These are phyloP conservation scores for Pseudomyrmex pallidus DNA, from an alignment of 1,140 invertebrate species.

Conservation along the genomic window DNA sequence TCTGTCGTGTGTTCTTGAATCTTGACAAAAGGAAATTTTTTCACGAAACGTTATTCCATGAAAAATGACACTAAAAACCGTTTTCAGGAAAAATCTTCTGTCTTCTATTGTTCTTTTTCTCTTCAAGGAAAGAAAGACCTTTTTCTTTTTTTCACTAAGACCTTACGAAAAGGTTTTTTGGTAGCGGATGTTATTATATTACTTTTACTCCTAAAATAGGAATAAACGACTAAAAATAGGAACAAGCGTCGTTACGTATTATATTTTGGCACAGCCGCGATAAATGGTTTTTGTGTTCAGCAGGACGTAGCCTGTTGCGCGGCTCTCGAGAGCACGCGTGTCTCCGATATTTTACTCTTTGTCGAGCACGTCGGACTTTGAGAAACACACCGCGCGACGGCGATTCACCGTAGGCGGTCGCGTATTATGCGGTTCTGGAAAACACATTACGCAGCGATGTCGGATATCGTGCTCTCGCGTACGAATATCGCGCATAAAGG, in stretches of 20 bases:
- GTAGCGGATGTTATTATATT: slow-evolving; percentile 31
- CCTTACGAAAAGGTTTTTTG: too few species aligned
- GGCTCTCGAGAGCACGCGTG: slow-evolving; percentile 27
- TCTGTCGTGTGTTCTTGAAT: too few species aligned
- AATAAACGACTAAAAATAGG: neutral
- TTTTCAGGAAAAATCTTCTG: too few species aligned
- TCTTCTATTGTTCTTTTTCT: neutral
- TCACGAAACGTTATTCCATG: too few species aligned
- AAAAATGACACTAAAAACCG: too few species aligned
- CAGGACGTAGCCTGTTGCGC: slow-evolving; percentile 35
- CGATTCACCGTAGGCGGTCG: slow-evolving; percentile 31
- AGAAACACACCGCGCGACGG: slow-evolving; percentile 43
- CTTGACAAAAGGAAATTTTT: too few species aligned
- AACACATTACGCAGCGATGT: slow-evolving; percentile 43
- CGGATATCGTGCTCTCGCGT: slow-evolving; percentile 25
- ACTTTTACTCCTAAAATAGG: slow-evolving; percentile 8
- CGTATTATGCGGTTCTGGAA: slow-evolving; percentile 53
- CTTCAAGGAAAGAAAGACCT: neutral
- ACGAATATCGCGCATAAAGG: neutral
- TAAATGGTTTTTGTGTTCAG: slow-evolving; percentile 28
- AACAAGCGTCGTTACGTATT: neutral
- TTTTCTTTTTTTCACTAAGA: too few species aligned
- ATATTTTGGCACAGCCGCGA: neutral
- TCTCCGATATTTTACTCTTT: slow-evolving; percentile 52
- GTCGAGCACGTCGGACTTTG: slow-evolving; percentile 46